phyloP scores from a whole-genome alignment of 2,888 invertebrate genomes.

The Leptopilina syphax region DNA sequence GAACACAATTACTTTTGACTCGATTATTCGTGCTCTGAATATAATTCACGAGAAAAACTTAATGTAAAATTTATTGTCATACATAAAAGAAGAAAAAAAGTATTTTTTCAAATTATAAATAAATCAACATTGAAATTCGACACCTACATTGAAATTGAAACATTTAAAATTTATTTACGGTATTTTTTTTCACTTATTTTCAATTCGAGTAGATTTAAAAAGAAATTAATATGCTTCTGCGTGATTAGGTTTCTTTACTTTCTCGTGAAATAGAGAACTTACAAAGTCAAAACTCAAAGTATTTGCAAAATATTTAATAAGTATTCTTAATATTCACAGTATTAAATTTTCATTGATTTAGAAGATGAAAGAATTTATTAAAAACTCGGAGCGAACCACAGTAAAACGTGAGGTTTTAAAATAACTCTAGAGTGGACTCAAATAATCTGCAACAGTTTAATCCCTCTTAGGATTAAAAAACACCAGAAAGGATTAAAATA shows the following conservation, averaged over 20 bases:
- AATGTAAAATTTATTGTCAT: background rate
- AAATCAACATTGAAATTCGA: background rate
- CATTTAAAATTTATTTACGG: background rate
- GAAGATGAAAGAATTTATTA: background rate
- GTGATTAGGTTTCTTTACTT: background rate
- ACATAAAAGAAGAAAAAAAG: no score
- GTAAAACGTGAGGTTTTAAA: no score
- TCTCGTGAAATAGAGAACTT: background rate
- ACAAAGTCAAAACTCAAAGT: background rate
- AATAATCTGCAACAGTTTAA: no score
- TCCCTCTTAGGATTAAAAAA: no score
- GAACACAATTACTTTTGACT: constrained; percentile 18
- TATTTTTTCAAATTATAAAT: background rate
- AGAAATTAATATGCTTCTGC: background rate
- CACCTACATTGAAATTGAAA: background rate
- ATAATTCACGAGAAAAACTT: background rate
- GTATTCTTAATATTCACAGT: background rate
- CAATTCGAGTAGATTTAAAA: no score
- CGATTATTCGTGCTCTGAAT: constrained; percentile 21
- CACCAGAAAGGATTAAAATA: no score
- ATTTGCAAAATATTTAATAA: background rate
- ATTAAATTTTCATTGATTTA: background rate
- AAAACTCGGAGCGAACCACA: background rate
- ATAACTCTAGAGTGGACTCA: no score
- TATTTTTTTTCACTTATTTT: no score